Evolutionary conservation across 2,797 vertebrate species (phyloP), one percentile per base, ranked within the genome.

Genomic region (Scolopax bukidnonensis): DNA sequence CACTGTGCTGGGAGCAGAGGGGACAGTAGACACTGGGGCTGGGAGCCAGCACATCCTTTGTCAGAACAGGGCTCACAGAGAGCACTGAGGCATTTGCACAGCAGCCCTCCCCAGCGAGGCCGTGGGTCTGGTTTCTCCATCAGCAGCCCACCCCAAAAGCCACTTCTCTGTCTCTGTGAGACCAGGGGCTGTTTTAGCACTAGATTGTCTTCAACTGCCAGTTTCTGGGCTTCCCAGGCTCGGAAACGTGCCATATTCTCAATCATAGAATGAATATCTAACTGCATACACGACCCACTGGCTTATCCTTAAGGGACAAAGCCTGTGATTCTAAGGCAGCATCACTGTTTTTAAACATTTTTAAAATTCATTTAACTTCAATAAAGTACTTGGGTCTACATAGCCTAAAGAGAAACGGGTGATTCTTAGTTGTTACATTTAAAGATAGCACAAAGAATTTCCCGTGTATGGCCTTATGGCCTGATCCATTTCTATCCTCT

Each of bases 371-470:
- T 79, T 75, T 41, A 64, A 68, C 5, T 53, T 89, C 59, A 76
- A 43, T 70, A 53, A 90, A 92, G n/a, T 87, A 38, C 43, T 87
- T 8, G 2, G 48, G 33, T 38, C 75, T 74, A 74, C 68, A 53
- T 68, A 89, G 67, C 56, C 90, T 89, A 56, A 81, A 82, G 40
- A 40, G 53, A 89, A 89, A 84, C 25, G 23, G 10, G 43, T 13
- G 28, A 63, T 82, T 94, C 90, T 90, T 48, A 69, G 41, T 14
- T 91, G 68, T 92, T 63, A 18, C 53, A n/a, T 51, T 89, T 89
- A 87, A 89, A 90, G 84, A 92, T 30, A 84, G 56, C 60, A 87
- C 28, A 77, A 90, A 89, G 25, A 82, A 70, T 77, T 95, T 94
- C 43, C 78, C 77, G 28, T 60, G 16, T 53, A 33, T 67, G 64